These are phyloP conservation scores for Thryonomys swinderianus DNA, from an alignment of 2,113 vertebrate species.

Conservation along the genomic window DNA sequence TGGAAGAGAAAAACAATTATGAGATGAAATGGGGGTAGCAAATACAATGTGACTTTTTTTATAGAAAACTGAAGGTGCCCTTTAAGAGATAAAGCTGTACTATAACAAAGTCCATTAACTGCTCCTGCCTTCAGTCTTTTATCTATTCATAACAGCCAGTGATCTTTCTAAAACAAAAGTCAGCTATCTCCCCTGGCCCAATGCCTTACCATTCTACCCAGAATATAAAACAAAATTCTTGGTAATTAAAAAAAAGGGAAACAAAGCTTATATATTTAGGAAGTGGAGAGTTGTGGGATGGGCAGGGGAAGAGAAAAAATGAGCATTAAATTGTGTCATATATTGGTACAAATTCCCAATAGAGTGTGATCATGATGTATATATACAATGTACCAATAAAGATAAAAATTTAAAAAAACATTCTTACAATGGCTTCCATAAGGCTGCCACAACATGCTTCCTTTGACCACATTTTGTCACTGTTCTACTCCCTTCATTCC, in stretches of 20 bases:
- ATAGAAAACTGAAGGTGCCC: background rate
- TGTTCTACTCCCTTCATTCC: background rate
- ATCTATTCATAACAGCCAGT: background rate
- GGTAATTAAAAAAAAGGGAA: too few relatives aligned
- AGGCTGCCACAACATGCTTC: background rate
- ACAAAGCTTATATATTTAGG: too few relatives aligned
- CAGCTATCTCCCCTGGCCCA: background rate
- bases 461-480: background rate
- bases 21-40: background rate
- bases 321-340: too few relatives aligned
- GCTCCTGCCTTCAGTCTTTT: background rate
- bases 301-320: too few relatives aligned
- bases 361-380: too few relatives aligned
- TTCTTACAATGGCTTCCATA: background rate
- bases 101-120: background rate
- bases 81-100: conserved; percentile 9
- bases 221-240: background rate
- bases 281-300: too few relatives aligned
- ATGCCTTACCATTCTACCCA: background rate
- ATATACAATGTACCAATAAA: too few relatives aligned
- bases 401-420: conserved; percentile 6
- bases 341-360: too few relatives aligned
- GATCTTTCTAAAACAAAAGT: background rate
- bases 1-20: conserved; percentile 36
- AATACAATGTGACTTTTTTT: conserved; percentile 14